phyloP scores from a whole-genome alignment of 1,140 invertebrate species.

The Nixonia krombeini region DNA sequence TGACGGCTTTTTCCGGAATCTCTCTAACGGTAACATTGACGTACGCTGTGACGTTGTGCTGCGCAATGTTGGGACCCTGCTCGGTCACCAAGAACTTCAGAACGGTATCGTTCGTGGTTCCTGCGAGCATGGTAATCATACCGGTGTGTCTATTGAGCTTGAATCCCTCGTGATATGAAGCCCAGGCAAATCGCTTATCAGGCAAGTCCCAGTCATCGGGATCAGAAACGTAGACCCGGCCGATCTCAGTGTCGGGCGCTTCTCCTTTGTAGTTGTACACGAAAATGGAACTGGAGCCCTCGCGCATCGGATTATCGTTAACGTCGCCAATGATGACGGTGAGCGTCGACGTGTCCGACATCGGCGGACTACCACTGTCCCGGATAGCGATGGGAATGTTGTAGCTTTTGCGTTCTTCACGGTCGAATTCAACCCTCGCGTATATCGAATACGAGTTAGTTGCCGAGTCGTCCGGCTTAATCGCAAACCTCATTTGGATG shows the following conservation, averaged over 20 bases:
- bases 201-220: slow-evolving; percentile 93
- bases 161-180: slow-evolving; percentile 75
- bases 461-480: slow-evolving; percentile 73
- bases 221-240: slow-evolving; percentile 91
- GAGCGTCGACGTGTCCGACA: slow-evolving; percentile 83
- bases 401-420: slow-evolving; percentile 91
- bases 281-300: slow-evolving; percentile 88
- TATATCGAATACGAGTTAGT: too few relatives aligned
- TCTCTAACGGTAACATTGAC: slow-evolving; percentile 88
- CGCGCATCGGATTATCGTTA: slow-evolving; percentile 89
- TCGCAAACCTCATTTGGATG: slow-evolving; percentile 80
- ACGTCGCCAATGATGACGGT: slow-evolving; percentile 90
- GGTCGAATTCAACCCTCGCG: slow-evolving; percentile 83
- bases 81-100: slow-evolving; percentile 82
- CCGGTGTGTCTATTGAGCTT: slow-evolving; percentile 80
- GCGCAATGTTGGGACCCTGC: slow-evolving; percentile 56
- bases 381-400: slow-evolving; percentile 89
- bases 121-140: slow-evolving; percentile 86
- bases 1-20: slow-evolving; percentile 90
- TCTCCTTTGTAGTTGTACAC: slow-evolving; percentile 92
- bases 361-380: slow-evolving; percentile 81
- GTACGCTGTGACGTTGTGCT: slow-evolving; percentile 74
- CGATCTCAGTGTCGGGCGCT: slow-evolving; percentile 83
- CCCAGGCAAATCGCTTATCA: slow-evolving; percentile 88
- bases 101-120: slow-evolving; percentile 80